Percentiles rank a stretch among this genome's conserved stretches.
phyloP scores from a whole-genome alignment of 2,888 invertebrate genomes.

The Allacma fusca region DNA sequence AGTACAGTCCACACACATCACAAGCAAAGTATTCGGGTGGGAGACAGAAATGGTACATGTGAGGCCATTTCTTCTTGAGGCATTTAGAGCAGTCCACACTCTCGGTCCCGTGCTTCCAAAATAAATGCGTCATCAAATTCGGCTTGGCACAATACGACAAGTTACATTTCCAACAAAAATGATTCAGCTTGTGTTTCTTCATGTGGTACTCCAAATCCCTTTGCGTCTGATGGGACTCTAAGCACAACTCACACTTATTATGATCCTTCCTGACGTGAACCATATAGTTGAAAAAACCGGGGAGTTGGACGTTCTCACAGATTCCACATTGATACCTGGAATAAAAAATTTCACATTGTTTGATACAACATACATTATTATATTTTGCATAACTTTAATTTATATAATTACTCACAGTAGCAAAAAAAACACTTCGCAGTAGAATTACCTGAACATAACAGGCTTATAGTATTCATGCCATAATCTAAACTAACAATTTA shows the following conservation, averaged over 20 bases:
- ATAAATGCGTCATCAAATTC: conserved; percentile 87
- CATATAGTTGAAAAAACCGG: conserved; percentile 88
- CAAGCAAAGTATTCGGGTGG: conserved; percentile 81
- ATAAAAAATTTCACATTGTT: conserved; percentile 63
- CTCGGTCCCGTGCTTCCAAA: conserved; percentile 92
- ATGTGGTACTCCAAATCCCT: conserved; percentile 83
- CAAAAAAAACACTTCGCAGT: too few relatives aligned
- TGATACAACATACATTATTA: neutral
- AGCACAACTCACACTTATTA: conserved; percentile 85
- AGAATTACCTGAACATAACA: too few relatives aligned
- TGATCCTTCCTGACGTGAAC: conserved; percentile 85
- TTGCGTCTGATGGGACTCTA: conserved; percentile 82
- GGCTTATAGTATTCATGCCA: neutral
- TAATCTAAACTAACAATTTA: too few relatives aligned
- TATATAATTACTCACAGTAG: too few relatives aligned
- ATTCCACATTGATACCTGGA: conserved; percentile 78
- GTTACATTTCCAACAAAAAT: conserved; percentile 86
- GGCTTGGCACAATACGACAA: conserved; percentile 87
- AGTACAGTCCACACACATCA: conserved; percentile 80
- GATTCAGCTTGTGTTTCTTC: conserved; percentile 89
- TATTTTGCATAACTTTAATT: neutral
- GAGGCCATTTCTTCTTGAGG: conserved; percentile 89
- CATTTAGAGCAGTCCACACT: conserved; percentile 85
- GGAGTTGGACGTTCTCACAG: conserved; percentile 78
- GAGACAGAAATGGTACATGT: conserved; percentile 88